phyloP scores from a whole-genome alignment of 2,797 vertebrate species.

The Chaunax sp. region DNA sequence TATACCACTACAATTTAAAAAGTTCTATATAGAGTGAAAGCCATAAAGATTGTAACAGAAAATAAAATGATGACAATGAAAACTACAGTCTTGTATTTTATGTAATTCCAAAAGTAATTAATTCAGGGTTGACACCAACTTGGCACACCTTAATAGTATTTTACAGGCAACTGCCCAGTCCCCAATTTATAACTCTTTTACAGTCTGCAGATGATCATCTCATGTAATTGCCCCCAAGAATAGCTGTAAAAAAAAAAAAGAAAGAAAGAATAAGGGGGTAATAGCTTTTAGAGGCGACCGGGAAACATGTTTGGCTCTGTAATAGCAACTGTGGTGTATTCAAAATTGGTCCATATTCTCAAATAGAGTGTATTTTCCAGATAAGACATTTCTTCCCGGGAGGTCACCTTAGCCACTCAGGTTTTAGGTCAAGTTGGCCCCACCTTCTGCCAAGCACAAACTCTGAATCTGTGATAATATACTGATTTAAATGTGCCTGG shows the following conservation, averaged over 20 bases:
- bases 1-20: too few species aligned
- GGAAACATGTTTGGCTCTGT: neutral
- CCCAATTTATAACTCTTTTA: neutral
- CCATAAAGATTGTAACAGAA: neutral
- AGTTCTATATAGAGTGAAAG: too few species aligned
- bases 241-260: neutral
- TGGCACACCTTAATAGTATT: neutral
- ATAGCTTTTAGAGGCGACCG: neutral
- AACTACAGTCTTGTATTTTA: neutral
- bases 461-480: neutral
- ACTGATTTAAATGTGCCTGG: neutral
- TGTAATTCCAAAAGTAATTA: neutral
- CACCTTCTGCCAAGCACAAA: neutral
- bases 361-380: conserved; percentile 1
- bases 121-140: too few species aligned
- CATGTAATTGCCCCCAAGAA: neutral
- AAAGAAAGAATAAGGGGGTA: neutral
- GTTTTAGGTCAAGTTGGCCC: neutral
- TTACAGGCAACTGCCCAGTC: neutral
- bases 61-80: neutral
- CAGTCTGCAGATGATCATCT: neutral
- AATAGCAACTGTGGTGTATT: neutral
- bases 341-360: neutral
- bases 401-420: conserved; percentile 30
- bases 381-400: neutral